phyloP scores from a whole-genome alignment of 2,888 invertebrate genomes.

The Apodemia mormo region DNA sequence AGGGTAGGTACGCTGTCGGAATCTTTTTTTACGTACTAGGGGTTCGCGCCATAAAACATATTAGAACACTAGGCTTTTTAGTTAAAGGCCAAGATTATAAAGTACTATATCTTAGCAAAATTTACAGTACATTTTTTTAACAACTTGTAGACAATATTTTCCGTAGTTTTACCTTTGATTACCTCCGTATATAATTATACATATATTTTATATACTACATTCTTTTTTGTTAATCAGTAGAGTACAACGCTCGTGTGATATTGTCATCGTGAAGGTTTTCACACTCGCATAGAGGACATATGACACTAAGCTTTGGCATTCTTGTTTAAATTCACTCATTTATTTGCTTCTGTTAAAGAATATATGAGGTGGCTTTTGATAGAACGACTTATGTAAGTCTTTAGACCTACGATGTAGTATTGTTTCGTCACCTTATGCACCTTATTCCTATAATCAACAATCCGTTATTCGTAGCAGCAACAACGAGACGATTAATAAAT shows the following conservation, averaged over 20 bases:
- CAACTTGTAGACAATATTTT: not conserved
- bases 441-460: too few relatives aligned
- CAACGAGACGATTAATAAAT: too few relatives aligned
- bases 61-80: too few relatives aligned
- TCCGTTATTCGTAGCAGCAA: too few relatives aligned
- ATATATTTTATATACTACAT: not conserved
- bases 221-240: not conserved
- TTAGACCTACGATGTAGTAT: too few relatives aligned
- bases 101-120: not conserved
- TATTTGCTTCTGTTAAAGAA: not conserved
- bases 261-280: conserved; percentile 5
- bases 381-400: not conserved
- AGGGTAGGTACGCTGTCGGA: too few relatives aligned
- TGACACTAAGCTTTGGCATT: not conserved
- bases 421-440: too few relatives aligned
- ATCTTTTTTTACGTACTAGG: too few relatives aligned
- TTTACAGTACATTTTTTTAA: not conserved
- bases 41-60: too few relatives aligned
- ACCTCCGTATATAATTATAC: not conserved
- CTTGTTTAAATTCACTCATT: not conserved
- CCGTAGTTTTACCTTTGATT: not conserved
- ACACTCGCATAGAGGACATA: not conserved
- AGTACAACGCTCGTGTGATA: not conserved
- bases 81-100: too few relatives aligned
- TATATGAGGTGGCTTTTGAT: not conserved